These are phyloP conservation scores for Ariopsis seemanni DNA, from an alignment of 2,113 vertebrate species.

Conservation along the genomic window DNA sequence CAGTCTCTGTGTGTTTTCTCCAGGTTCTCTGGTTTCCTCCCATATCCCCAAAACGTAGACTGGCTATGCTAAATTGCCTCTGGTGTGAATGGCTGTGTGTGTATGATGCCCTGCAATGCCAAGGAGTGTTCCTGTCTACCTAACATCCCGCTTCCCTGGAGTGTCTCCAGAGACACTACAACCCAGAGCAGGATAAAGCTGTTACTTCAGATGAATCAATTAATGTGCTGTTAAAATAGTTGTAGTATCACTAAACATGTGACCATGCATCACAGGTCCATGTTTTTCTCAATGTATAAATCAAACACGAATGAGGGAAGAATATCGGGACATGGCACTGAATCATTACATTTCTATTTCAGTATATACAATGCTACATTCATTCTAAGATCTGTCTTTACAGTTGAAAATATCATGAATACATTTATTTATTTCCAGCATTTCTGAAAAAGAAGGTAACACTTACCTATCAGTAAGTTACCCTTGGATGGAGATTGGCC, in stretches of 20 bases:
- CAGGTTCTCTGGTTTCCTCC: too few relatives aligned
- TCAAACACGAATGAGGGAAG: neutral
- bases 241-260: neutral
- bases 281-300: neutral
- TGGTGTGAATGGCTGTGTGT: too few relatives aligned
- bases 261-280: neutral
- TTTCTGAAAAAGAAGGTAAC: conserved; percentile 6
- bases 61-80: too few relatives aligned
- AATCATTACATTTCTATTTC: neutral
- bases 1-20: neutral
- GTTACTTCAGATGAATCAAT: neutral
- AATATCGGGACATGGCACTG: neutral
- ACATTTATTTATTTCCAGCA: neutral
- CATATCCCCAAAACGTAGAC: too few relatives aligned
- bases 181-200: neutral
- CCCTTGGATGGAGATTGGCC: conserved; percentile 87
- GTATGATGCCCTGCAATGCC: too few relatives aligned
- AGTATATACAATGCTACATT: neutral
- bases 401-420: neutral
- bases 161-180: too few relatives aligned
- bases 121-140: too few relatives aligned
- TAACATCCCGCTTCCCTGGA: too few relatives aligned
- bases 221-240: neutral
- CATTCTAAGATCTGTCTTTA: neutral
- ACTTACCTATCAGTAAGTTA: conserved; percentile 90